Evolutionary conservation across 1,140 invertebrate species (phyloP), one percentile per base, ranked within the genome.

Genomic region (Sinonovacula constricta): DNA sequence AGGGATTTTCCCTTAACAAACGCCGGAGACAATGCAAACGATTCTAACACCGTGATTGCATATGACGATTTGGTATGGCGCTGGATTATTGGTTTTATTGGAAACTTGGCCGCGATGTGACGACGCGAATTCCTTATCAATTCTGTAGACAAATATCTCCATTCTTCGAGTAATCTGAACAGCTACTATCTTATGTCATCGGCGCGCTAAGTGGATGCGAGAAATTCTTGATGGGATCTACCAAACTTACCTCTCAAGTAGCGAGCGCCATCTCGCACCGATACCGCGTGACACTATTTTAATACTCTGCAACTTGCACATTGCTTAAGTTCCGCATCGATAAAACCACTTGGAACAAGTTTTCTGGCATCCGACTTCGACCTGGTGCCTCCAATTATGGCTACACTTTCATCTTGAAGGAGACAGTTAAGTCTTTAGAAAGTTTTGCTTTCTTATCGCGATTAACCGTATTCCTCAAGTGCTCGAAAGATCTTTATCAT

Each of bases 101-200:
- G 54, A 36, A 28, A 34, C 63, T 67, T 67, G 72, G 63, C 53
- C 66, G 28, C 15, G 31, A 34, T 34, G n/a, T n/a, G n/a, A 54
- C 49, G 33, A 57, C 69, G 53, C 59, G 75, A 69, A 78, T 78
- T 78, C 75, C 75, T 45, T 54, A 51, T 63, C 75, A 78, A 78
- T 78, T 78, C 59, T n/a, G 45, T 49, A 33, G 63, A 45, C 7
- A 45, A 45, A 45, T 45, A 45, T 45, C 18, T 45, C 39, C 39
- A 68, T 30, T 54, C 70, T 57, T 39, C 70, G 49, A 53, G 26
- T 30, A 34, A 60, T 30, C 30, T n/a, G 26, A 57, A 12, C 30
- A 30, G 57, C 10, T n/a, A n/a, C 31, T 71, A 45, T 39, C 36
- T 39, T 24, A 59, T 45, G 39, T 10, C 7, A 45, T 10, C 39